Percentiles rank a stretch among this genome's conserved stretches.
These are phyloP conservation scores for Myrmecobius fasciatus DNA, from an alignment of 2,113 vertebrate species.

Conservation along the genomic window DNA sequence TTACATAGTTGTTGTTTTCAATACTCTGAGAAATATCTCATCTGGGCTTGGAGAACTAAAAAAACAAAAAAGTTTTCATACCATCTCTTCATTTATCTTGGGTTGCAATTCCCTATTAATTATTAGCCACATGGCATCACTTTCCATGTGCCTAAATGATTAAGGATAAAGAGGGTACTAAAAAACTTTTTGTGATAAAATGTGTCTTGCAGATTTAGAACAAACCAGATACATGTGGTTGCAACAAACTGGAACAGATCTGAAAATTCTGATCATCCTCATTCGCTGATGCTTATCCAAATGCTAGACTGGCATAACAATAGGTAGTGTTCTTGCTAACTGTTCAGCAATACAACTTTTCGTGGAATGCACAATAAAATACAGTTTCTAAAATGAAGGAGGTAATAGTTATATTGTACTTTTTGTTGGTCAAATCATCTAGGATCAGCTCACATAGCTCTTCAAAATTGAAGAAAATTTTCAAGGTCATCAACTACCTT, in stretches of 20 bases:
- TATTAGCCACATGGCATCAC: neutral
- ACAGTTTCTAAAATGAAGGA: neutral
- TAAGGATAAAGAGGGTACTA: neutral
- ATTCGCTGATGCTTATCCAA: neutral
- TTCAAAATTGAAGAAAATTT: neutral
- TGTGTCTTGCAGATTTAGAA: neutral
- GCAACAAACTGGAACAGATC: neutral
- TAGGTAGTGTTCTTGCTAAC: neutral
- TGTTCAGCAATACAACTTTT: neutral
- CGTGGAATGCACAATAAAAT: neutral
- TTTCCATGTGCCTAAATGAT: neutral
- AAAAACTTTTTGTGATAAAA: neutral
- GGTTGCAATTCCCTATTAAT: neutral
- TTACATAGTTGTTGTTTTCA: neutral
- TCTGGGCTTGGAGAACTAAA: neutral
- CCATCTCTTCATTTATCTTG: neutral
- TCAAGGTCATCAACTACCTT: neutral
- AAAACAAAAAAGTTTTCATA: neutral
- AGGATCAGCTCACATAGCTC: neutral
- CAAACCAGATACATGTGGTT: neutral
- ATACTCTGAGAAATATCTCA: neutral
- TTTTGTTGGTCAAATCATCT: neutral
- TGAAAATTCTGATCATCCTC: neutral
- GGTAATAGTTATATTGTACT: neutral
- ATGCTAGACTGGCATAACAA: neutral